Conservation (phyloP, 2,797 vertebrate genomes). For the Ciconia nigra region DNA sequence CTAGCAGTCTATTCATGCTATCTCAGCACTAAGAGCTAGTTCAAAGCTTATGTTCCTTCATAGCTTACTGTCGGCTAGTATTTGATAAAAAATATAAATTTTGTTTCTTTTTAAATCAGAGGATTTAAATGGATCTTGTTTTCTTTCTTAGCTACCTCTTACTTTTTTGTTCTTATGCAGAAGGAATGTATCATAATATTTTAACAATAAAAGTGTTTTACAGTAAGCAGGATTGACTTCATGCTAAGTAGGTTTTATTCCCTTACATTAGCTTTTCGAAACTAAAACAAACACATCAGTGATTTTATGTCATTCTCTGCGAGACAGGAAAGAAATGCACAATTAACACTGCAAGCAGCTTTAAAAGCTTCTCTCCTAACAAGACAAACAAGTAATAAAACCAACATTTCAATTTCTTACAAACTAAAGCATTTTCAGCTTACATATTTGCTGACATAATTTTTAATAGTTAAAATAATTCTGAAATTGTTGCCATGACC, state of each 20-base stretch:
- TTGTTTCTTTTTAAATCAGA: not conserved
- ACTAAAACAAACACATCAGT: conserved; percentile 70
- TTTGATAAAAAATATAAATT: not conserved
- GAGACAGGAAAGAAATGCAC: conserved; percentile 61
- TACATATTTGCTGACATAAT: conserved; percentile 1
- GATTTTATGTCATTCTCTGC: conserved; percentile 71
- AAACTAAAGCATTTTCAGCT: not conserved
- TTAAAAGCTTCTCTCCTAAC: conserved; percentile 58
- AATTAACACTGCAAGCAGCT: conserved; percentile 54
- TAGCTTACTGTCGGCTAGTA: not conserved
- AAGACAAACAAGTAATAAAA: conserved; percentile 54
- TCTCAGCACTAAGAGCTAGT: not conserved
- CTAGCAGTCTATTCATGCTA: not conserved
- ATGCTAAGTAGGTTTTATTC: conserved; percentile 73
- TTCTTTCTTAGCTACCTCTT: not conserved
- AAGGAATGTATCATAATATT: not conserved
- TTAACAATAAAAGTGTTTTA: conserved; percentile 47
- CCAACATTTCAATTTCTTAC: conserved; percentile 10
- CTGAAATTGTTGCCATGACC: not conserved
- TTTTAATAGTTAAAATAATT: conserved; percentile 23
- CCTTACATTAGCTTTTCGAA: conserved; percentile 67
- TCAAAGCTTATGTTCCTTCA: not conserved
- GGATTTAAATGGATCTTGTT: not conserved
- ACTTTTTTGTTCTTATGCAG: not conserved
- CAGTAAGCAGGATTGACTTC: conserved; percentile 45